Conservation (phyloP, 2,797 vertebrate genomes). For the Sparus aurata region DNA sequence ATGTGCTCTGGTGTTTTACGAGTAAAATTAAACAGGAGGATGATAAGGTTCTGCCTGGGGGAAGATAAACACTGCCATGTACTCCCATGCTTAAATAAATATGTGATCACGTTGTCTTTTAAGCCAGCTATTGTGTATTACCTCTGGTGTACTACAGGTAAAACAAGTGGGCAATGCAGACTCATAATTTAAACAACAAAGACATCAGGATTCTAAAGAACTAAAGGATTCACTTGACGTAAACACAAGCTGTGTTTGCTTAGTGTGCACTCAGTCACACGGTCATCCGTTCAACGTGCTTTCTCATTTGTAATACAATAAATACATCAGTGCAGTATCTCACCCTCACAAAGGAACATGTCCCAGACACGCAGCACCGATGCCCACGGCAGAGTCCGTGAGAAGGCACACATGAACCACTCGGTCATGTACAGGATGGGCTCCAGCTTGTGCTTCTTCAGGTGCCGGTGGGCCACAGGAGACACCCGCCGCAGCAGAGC, state of each 20-base stretch:
- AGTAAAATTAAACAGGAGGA: not conserved
- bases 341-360: constrained; percentile 99
- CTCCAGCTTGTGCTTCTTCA: constrained; percentile 96
- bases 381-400: constrained; percentile 96
- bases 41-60: not conserved
- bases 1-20: not conserved
- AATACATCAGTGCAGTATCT: constrained; percentile 1
- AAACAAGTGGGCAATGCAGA: not conserved
- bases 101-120: not conserved
- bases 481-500: constrained; percentile 92
- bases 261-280: no score
- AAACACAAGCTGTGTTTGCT: not conserved
- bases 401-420: constrained; percentile 99
- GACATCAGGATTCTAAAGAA: not conserved
- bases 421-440: constrained; percentile 99
- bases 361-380: constrained; percentile 98
- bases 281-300: not conserved
- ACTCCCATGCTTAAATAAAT: not conserved
- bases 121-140: not conserved
- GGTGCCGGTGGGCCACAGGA: constrained; percentile 90
- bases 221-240: not conserved
- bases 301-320: not conserved
- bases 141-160: not conserved
- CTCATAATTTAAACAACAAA: not conserved
- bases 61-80: constrained; percentile 6